Conservation (phyloP, 1,140 invertebrate species). For the Armadillidium nasatum region DNA sequence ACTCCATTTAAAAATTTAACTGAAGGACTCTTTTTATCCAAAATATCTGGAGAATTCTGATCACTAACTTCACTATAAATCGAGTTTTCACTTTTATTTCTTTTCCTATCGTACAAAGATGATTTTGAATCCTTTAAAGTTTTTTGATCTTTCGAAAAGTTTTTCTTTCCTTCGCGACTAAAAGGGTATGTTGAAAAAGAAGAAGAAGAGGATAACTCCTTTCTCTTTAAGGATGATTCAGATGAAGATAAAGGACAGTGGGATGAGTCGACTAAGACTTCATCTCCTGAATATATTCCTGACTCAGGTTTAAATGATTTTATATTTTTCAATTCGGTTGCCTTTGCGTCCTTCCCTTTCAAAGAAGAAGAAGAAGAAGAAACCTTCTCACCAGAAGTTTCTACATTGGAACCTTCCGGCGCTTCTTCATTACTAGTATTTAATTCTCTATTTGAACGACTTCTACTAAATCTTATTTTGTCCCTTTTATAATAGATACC, state of each 20-base stretch:
- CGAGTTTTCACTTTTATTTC: conserved; percentile 29
- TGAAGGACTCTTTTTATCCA: conserved; percentile 25
- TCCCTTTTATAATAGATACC: conserved; percentile 71
- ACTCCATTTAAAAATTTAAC: conserved; percentile 39
- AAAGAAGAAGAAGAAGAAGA: background rate
- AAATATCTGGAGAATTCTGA: background rate
- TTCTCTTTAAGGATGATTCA: background rate
- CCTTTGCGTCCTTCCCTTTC: conserved; percentile 17
- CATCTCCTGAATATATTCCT: background rate
- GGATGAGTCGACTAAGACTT: background rate
- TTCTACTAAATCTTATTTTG: conserved; percentile 50
- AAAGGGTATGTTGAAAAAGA: background rate
- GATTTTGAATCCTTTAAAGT: background rate
- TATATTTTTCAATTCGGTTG: conserved; percentile 7
- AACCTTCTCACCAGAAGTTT: background rate
- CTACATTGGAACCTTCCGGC: background rate
- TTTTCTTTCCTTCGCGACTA: background rate
- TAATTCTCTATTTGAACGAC: background rate
- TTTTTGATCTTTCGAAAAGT: background rate
- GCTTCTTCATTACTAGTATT: background rate
- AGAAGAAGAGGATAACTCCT: background rate
- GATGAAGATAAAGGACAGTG: background rate
- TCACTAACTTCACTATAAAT: conserved; percentile 19
- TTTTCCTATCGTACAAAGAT: background rate
- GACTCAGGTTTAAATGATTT: background rate